phyloP scores from a whole-genome alignment of 64 coral and sea anemone species.

The Montipora foliosa region DNA sequence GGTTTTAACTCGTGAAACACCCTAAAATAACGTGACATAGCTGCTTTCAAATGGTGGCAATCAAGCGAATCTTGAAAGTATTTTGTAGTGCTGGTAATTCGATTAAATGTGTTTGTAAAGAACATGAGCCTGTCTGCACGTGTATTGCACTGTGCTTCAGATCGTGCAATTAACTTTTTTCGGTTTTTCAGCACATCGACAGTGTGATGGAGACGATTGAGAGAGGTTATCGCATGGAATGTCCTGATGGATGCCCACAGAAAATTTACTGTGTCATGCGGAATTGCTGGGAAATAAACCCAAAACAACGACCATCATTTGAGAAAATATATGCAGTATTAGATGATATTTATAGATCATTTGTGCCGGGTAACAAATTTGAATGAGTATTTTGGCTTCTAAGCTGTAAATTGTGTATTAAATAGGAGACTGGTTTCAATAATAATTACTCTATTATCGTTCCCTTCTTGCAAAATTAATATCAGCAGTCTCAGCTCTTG shows the following conservation, averaged over 20 bases:
- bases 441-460: neutral
- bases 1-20: no score
- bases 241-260: constrained; percentile 83
- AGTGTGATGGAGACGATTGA: constrained; percentile 79
- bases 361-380: constrained; percentile 8
- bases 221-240: constrained; percentile 92
- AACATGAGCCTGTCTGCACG: no score
- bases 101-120: no score
- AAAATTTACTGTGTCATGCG: constrained; percentile 78
- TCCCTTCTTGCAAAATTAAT: neutral
- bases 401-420: neutral
- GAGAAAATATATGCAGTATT: constrained; percentile 67
- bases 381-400: neutral
- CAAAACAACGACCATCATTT: constrained; percentile 84
- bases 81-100: no score
- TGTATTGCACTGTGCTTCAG: no score
- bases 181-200: constrained; percentile 71
- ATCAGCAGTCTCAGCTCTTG: neutral
- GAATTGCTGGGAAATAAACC: constrained; percentile 84
- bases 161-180: neutral
- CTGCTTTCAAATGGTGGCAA: no score
- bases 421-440: neutral
- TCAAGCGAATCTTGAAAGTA: no score
- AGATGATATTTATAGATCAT: constrained; percentile 58
- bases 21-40: no score